Base-by-base conservation (phyloP, 2,113 vertebrate species). In the Coracopsis vasa region DNA sequence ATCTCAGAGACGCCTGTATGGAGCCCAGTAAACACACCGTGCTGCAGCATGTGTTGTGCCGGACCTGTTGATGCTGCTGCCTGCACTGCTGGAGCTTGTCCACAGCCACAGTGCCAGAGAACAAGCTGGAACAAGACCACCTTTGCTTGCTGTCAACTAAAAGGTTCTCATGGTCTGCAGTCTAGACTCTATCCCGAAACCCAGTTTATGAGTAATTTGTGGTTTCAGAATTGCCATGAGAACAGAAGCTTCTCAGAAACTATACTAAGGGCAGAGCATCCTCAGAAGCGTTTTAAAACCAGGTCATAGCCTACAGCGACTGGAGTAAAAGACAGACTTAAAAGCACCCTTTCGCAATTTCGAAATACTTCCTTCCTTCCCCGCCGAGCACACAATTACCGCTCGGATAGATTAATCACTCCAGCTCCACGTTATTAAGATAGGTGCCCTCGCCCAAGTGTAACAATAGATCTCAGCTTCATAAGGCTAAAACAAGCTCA, bases 21-120 rank as follows among this genome's bases (percentile, higher is more conserved):
- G 42, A 33, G 23, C 17, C 33, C 58, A 44, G 2, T 10, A 33
- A 15, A 20, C 0, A 6, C 18, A 14, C 42, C 37, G 47, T 7
- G 19, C 27, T 41, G 61, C 33, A 33, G 47, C 1, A 20, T 1
- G 13, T 14, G 31, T 42, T 16, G 1, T 13, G 31, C 58, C 2
- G n/a, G 33, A 58, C 56, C 33, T 58, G 56, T 24, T 10, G 20
- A 58, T n/a, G 56, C 21, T 35, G n/a, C 56, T 58, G 56, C 54
- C 54, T 58, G 20, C 54, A n/a, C 54, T 58, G 33, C 56, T 35
- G 56, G 33, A 58, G 56, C 56, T 23, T 58, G 56, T 10, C 56
- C 56, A 58, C 33, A 58, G 20, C 33, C 33, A 58, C 33, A 58
- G 21, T 58, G 56, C 56, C 56, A 58, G 33, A 58, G 56, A 58